These are phyloP conservation scores for Lampropteryx suffumata DNA, from an alignment of 2,888 invertebrate genomes.

Conservation along the genomic window DNA sequence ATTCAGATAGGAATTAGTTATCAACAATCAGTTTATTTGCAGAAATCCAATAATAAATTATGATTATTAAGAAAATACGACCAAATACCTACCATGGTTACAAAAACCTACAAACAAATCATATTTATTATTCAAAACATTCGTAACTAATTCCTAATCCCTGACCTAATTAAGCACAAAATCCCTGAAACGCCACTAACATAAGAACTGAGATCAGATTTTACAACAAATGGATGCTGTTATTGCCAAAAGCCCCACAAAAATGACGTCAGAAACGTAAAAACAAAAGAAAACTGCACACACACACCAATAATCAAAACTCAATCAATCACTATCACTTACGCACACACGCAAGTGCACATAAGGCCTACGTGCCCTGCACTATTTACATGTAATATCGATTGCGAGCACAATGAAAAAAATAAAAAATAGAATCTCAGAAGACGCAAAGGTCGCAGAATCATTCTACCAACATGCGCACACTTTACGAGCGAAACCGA, in stretches of 20 bases:
- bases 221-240: neutral
- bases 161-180: constrained; percentile 12
- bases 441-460: constrained; percentile 53
- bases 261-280: constrained; percentile 21
- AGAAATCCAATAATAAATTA: too few relatives aligned
- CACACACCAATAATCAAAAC: constrained; percentile 36
- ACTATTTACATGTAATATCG: constrained; percentile 45
- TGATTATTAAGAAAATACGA: too few relatives aligned
- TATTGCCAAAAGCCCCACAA: too few relatives aligned
- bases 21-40: too few relatives aligned
- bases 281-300: constrained; percentile 27
- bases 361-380: constrained; percentile 39
- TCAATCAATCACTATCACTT: constrained; percentile 39
- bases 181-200: neutral
- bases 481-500: constrained; percentile 46
- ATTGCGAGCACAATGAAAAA: constrained; percentile 42
- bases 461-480: constrained; percentile 51
- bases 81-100: too few relatives aligned
- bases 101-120: too few relatives aligned
- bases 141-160: too few relatives aligned
- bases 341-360: constrained; percentile 44
- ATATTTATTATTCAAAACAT: too few relatives aligned
- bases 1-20: too few relatives aligned
- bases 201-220: neutral
- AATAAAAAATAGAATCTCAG: constrained; percentile 41